Percentiles rank a stretch among this genome's conserved stretches.
phyloP scores from a whole-genome alignment of 2,113 vertebrate genomes.

The Myotis yumanensis region DNA sequence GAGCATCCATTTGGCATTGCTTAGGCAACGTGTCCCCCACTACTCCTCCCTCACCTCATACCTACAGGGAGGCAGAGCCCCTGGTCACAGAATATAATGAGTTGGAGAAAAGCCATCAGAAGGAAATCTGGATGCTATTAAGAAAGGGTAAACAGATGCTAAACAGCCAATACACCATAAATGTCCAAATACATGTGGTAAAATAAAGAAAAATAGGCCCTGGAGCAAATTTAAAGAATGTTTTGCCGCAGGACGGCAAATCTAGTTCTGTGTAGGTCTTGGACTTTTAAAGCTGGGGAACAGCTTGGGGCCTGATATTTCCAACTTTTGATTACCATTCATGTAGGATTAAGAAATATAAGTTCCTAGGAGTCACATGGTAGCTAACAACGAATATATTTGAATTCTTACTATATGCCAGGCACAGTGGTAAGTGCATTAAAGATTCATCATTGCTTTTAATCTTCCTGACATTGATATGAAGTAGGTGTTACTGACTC shows the following conservation, averaged over 20 bases:
- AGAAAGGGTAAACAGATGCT: background rate
- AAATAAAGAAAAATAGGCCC: background rate
- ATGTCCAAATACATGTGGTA: background rate
- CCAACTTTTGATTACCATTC: background rate
- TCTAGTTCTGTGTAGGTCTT: background rate
- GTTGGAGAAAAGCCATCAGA: background rate
- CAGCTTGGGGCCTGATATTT: background rate
- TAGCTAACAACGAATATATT: background rate
- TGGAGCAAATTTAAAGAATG: constrained; percentile 2
- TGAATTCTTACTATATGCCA: background rate
- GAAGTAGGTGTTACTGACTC: background rate
- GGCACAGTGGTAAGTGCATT: background rate
- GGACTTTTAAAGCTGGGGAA: background rate
- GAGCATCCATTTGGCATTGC: background rate
- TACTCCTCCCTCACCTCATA: background rate
- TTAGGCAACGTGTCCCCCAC: background rate
- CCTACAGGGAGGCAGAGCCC: background rate
- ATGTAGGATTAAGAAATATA: constrained; percentile 3
- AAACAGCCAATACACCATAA: background rate
- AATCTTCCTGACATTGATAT: background rate
- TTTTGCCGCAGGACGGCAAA: background rate
- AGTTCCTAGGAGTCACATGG: background rate
- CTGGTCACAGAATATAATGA: background rate
- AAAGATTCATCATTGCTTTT: background rate
- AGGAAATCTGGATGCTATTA: constrained; percentile 1